A percentile compares a stretch with the other conserved stretches of the same genome.
Evolutionary conservation across 1,140 invertebrate genomes (phyloP).

Genomic region (Drosophila lacertosa): DNA sequence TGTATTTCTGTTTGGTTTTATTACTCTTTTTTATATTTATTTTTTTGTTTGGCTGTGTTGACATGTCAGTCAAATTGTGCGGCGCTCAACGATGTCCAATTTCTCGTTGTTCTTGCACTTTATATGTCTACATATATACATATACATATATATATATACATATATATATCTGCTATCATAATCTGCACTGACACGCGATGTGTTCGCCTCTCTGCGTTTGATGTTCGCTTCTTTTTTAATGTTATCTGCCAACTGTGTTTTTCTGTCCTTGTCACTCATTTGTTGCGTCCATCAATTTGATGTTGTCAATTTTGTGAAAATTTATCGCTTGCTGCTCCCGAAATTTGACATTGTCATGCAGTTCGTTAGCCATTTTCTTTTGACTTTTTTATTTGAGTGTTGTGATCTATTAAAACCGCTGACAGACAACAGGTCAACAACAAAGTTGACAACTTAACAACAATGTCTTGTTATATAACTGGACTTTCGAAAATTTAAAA

Average conservation of each 20-base stretch:
- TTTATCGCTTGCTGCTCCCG: conserved; percentile 73
- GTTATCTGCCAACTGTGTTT: conserved; percentile 53
- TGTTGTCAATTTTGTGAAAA: conserved; percentile 81
- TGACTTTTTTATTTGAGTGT: too few relatives aligned
- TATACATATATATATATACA: conserved; percentile 38
- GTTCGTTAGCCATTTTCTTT: conserved; percentile 75
- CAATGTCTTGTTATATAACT: neutral
- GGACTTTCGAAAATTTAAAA: neutral
- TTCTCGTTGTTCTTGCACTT: conserved; percentile 48
- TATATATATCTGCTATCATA: conserved; percentile 70
- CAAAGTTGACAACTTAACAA: conserved; percentile 25
- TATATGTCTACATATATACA: conserved; percentile 15
- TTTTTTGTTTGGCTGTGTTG: conserved; percentile 35
- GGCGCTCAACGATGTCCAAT: conserved; percentile 50
- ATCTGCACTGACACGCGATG: conserved; percentile 78
- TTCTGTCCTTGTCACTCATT: conserved; percentile 52
- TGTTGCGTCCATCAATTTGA: conserved; percentile 75
- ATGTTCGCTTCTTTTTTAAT: conserved; percentile 49
- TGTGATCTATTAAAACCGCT: conserved; percentile 61
- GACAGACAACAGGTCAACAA: conserved; percentile 34
- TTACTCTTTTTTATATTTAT: conserved; percentile 8
- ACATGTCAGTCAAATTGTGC: conserved; percentile 75
- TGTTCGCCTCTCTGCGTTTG: conserved; percentile 27
- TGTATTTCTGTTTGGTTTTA: conserved; percentile 15
- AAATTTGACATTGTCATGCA: conserved; percentile 82